A percentile compares a stretch with the other conserved stretches of the same genome.
These are phyloP conservation scores for Lerema accius DNA, from an alignment of 1,140 invertebrate species.

Conservation along the genomic window DNA sequence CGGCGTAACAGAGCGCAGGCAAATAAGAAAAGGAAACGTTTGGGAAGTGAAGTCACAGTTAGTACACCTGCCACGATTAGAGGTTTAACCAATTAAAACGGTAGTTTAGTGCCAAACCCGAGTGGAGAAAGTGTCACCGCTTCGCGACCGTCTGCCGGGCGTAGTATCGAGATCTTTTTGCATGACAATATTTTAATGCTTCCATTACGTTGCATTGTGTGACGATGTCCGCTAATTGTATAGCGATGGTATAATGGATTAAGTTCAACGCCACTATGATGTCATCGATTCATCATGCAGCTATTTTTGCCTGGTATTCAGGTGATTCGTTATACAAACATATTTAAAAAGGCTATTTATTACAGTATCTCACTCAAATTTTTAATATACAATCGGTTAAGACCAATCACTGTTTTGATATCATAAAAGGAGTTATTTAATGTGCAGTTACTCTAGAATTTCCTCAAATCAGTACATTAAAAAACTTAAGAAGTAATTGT, in stretches of 20 bases:
- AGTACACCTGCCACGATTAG: constrained; percentile 17
- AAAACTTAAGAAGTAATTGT: too few relatives aligned
- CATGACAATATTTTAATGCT: constrained; percentile 68
- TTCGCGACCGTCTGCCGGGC: constrained; percentile 46
- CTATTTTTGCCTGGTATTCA: not conserved
- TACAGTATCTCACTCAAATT: too few relatives aligned
- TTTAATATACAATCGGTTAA: too few relatives aligned
- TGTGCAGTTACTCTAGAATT: too few relatives aligned
- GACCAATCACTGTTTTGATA: too few relatives aligned
- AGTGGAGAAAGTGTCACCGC: constrained; percentile 70
- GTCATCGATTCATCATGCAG: constrained; percentile 29
- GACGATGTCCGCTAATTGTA: constrained; percentile 47
- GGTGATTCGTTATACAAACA: too few relatives aligned
- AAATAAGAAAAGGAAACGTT: too few relatives aligned
- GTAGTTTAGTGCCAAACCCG: constrained; percentile 60
- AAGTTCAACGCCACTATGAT: constrained; percentile 41
- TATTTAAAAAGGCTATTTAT: too few relatives aligned
- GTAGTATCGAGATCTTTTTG: constrained; percentile 51
- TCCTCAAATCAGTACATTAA: too few relatives aligned
- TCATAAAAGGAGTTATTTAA: too few relatives aligned
- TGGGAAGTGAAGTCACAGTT: not conserved
- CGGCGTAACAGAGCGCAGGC: too few relatives aligned
- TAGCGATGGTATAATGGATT: constrained; percentile 39
- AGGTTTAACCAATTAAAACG: not conserved
- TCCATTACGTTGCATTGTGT: constrained; percentile 56